phyloP scores from a whole-genome alignment of 2,113 vertebrate genomes.

The Hippocampus mohnikei region DNA sequence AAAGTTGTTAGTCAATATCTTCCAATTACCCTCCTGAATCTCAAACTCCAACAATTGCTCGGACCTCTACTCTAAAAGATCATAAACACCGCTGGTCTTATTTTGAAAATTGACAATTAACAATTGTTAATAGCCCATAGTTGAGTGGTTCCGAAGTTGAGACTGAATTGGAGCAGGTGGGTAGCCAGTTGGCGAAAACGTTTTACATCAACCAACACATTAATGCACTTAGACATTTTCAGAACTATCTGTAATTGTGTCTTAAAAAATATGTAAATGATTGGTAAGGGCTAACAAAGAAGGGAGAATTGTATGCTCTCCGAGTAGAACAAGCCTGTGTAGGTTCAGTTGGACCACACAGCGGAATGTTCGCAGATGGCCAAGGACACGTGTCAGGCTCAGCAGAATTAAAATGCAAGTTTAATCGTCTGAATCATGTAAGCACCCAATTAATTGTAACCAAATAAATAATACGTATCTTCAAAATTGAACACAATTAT shows the following conservation, averaged over 20 bases:
- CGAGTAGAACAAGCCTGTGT: background rate
- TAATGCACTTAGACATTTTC: background rate
- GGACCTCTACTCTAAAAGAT: background rate
- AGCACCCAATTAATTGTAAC: background rate
- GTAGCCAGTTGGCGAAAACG: background rate
- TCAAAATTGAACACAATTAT: no score
- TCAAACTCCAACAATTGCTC: background rate
- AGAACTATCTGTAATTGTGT: background rate
- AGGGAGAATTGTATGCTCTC: background rate
- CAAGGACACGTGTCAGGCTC: background rate
- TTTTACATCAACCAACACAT: background rate
- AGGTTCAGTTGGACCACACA: background rate
- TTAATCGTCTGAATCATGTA: background rate
- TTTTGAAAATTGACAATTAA: background rate
- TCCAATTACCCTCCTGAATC: background rate
- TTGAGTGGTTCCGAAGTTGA: background rate
- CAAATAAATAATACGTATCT: background rate
- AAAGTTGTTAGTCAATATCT: constrained; percentile 39
- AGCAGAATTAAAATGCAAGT: background rate
- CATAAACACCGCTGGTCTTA: background rate
- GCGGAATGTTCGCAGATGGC: background rate
- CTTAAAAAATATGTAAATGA: background rate
- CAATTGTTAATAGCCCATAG: background rate
- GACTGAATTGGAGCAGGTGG: background rate
- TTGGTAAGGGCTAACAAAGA: background rate